A percentile compares a stretch with the other conserved stretches of the same genome.
These are phyloP conservation scores for Chlorodrepanis virens DNA, from an alignment of 2,113 vertebrate genomes.

Conservation along the genomic window DNA sequence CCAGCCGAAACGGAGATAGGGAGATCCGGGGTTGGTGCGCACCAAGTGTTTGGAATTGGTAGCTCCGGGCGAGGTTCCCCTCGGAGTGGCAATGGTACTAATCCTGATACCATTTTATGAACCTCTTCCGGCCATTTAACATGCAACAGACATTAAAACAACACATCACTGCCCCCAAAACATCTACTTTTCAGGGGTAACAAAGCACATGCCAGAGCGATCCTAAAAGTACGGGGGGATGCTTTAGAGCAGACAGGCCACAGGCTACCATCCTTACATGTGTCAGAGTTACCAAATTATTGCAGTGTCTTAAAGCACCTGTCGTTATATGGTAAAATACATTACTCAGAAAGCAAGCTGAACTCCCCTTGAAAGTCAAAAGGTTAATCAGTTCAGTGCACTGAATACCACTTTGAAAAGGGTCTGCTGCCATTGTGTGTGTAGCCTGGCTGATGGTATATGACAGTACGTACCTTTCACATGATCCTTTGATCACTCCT, in stretches of 20 bases:
- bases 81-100: fast-evolving
- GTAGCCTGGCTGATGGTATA: not conserved
- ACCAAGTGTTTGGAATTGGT: fast-evolving
- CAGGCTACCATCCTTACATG: not conserved
- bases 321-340: not conserved
- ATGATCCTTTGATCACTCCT: not conserved
- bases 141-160: fast-evolving
- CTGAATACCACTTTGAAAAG: not conserved
- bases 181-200: fast-evolving
- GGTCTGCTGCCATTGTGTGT: not conserved
- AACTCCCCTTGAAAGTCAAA: not conserved
- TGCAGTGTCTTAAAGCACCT: not conserved
- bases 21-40: too few relatives aligned
- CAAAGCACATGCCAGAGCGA: fast-evolving
- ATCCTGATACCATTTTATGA: not conserved
- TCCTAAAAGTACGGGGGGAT: not conserved
- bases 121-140: fast-evolving
- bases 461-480: not conserved
- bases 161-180: not conserved
- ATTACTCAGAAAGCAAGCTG: not conserved
- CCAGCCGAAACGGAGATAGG: fast-evolving
- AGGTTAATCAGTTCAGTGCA: not conserved
- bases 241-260: not conserved
- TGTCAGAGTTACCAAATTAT: not conserved
- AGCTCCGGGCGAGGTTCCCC: too few relatives aligned